Conservation (phyloP, 1,140 invertebrate species). For the Penaeus japonicus region DNA sequence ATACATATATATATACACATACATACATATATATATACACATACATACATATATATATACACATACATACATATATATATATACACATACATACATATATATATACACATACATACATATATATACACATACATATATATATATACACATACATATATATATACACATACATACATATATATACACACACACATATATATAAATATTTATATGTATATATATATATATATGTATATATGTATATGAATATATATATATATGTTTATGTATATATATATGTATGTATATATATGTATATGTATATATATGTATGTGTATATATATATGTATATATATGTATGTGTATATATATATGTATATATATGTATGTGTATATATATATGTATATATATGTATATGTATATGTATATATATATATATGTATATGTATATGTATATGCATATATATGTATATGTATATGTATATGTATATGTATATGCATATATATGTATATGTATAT, state of each 20-base stretch:
- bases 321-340: background rate
- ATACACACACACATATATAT: background rate
- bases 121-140: background rate
- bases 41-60: background rate
- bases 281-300: slow-evolving; percentile 3
- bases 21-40: background rate
- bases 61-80: background rate
- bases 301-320: background rate
- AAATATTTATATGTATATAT: background rate
- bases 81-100: background rate
- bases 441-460: background rate
- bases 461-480: background rate
- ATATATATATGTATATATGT: background rate
- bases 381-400: background rate
- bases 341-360: background rate
- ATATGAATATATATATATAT: background rate
- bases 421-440: background rate
- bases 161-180: background rate
- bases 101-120: background rate
- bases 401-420: background rate
- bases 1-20: background rate
- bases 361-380: background rate
- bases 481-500: background rate
- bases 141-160: background rate
- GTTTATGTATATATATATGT: background rate